Evolutionary conservation across 1,140 invertebrate genomes (phyloP).

Genomic region (Camponotus floridanus): DNA sequence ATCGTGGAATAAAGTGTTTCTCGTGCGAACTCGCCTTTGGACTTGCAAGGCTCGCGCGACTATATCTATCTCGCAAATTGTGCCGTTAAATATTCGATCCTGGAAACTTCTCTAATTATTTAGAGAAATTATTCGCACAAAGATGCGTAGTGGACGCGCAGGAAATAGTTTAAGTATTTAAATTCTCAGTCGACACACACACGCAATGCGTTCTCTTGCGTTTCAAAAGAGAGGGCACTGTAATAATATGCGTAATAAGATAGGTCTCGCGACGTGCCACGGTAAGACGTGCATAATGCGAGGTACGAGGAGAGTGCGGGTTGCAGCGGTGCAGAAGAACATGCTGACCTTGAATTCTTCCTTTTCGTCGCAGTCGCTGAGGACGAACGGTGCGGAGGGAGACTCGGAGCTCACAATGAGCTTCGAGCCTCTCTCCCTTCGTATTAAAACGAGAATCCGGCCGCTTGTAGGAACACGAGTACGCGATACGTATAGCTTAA

Average conservation of each 20-base stretch:
- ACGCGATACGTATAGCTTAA: background rate
- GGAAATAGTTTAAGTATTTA: constrained; percentile 46
- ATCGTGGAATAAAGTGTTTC: background rate
- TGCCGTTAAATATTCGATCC: constrained; percentile 33
- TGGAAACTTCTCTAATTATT: constrained; percentile 41
- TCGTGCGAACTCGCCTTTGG: background rate
- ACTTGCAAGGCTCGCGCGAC: background rate
- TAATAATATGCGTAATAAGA: constrained; percentile 48
- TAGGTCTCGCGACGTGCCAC: background rate
- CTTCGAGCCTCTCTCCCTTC: constrained; percentile 13
- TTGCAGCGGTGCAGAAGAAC: constrained; percentile 70
- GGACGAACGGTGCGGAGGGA: constrained; percentile 45
- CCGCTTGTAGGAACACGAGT: background rate
- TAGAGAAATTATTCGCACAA: constrained; percentile 1
- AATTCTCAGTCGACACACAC: background rate
- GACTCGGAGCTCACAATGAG: constrained; percentile 40
- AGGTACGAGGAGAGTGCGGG: constrained; percentile 10
- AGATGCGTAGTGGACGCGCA: background rate
- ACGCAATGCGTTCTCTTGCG: constrained; percentile 20
- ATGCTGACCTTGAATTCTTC: constrained; percentile 76
- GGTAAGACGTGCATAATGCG: constrained; percentile 47
- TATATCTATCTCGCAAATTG: constrained; percentile 27
- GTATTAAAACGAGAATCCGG: constrained; percentile 38
- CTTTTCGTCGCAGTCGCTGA: constrained; percentile 54
- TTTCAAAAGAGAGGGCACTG: constrained; percentile 11